Base-by-base conservation (phyloP, 1,140 invertebrate species). In the Drosophila bocqueti region DNA sequence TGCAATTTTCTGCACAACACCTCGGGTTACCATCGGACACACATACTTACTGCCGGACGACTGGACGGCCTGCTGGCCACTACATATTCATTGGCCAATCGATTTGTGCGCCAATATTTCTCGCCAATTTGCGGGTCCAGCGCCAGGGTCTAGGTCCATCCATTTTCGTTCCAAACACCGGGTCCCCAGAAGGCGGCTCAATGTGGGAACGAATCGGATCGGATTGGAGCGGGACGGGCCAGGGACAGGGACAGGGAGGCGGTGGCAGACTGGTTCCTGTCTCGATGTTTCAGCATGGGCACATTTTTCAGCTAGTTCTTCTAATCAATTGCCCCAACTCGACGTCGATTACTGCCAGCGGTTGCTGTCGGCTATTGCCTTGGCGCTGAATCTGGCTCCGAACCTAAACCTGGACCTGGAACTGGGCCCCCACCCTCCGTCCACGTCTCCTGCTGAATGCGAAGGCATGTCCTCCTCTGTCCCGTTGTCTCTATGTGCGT, bases 41-140 rank as follows among this genome's bases (percentile, higher is more conserved):
- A 52, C 49, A 77, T 74, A 72, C 67, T 66, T 74, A 77, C 29
- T 24, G 42, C 58, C 45, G 38, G 42, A n/a, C 55, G 58, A 16
- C 4, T 21, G 26, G 36, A 21, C 40, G 50, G 40, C 52, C 31
- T 49, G 38, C 50, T 60, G 65, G 73, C 72, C 84, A 68, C 77
- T 87, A 78, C 81, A 87, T 84, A 81, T 81, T 87, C 86, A 87
- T 87, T 87, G 87, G 84, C 84, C 83, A 80, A 83, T 80, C 83
- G 83, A 87, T 87, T 87, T 87, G 84, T 76, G 80, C 55, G 76
- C 84, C 66, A 83, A 80, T 87, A 77, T 81, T 85, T 84, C 74
- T 69, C 61, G 82, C 60, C 82, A 76, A 74, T 83, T 80, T 69
- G 81, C 72, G 74, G 64, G 40, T 21, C 62, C 66, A 78, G 76